phyloP scores from a whole-genome alignment of 2,797 vertebrate genomes.

The Macroramphosus scolopax region DNA sequence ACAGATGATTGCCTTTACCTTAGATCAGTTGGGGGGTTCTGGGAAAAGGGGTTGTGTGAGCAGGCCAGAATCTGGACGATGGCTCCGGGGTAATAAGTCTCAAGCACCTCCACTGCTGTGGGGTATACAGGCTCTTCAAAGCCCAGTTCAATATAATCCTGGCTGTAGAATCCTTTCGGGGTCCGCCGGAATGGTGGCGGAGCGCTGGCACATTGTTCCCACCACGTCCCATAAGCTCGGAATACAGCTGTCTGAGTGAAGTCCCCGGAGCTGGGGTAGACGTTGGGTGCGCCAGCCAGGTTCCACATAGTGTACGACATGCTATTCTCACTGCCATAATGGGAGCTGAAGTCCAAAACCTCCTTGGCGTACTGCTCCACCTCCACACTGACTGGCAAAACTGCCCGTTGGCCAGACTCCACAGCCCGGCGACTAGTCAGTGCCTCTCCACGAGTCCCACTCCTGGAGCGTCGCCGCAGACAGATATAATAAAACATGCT shows the following conservation, averaged over 20 bases:
- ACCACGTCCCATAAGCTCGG: slow-evolving; percentile 94
- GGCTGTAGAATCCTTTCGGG: slow-evolving; percentile 87
- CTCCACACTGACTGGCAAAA: slow-evolving; percentile 88
- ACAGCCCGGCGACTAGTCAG: slow-evolving; percentile 90
- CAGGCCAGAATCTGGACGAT: slow-evolving; percentile 95
- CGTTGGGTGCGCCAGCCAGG: slow-evolving; percentile 91
- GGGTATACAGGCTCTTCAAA: slow-evolving; percentile 97
- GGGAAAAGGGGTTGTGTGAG: slow-evolving; percentile 95
- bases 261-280: slow-evolving; percentile 97
- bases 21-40: slow-evolving; percentile 87
- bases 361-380: slow-evolving; percentile 96
- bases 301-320: slow-evolving; percentile 99
- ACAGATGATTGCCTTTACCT: slow-evolving; percentile 79
- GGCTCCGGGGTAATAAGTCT: slow-evolving; percentile 96
- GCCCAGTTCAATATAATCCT: slow-evolving; percentile 93
- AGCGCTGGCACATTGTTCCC: slow-evolving; percentile 89
- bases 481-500: slow-evolving; percentile 99
- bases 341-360: slow-evolving; percentile 97
- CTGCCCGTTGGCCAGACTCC: slow-evolving; percentile 86
- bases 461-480: slow-evolving; percentile 97
- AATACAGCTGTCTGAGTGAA: slow-evolving; percentile 98
- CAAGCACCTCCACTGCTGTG: slow-evolving; percentile 93
- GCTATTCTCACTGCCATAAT: slow-evolving; percentile 98
- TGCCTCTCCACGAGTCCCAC: slow-evolving; percentile 88
- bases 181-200: slow-evolving; percentile 84